Conservation (phyloP, 2,888 invertebrate species). For the Lysandra coridon region DNA sequence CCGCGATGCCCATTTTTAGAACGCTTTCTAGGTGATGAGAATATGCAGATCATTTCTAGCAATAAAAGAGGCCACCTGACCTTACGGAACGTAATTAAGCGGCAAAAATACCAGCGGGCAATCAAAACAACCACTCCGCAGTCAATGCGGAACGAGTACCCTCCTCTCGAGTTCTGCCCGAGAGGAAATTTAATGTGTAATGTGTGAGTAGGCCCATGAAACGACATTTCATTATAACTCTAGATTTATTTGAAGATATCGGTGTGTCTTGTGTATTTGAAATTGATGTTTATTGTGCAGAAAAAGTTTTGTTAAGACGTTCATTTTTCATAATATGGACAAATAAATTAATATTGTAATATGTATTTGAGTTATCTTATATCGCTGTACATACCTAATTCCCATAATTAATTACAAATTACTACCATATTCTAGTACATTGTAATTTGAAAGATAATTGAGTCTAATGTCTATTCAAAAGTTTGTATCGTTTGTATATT, state of each 20-base stretch:
- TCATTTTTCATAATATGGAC: too few species aligned
- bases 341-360: too few species aligned
- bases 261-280: not conserved
- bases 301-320: not conserved
- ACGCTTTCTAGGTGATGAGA: not conserved
- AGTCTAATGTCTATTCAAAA: too few species aligned
- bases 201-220: not conserved
- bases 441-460: too few species aligned
- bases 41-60: not conserved
- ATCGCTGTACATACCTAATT: too few species aligned
- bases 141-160: slow-evolving; percentile 2
- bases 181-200: not conserved
- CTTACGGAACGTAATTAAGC: slow-evolving; percentile 5
- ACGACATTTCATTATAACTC: not conserved
- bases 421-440: too few species aligned
- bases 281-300: not conserved
- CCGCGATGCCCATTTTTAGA: not conserved
- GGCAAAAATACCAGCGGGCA: slow-evolving; percentile 16
- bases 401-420: too few species aligned
- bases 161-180: not conserved
- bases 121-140: slow-evolving; percentile 9
- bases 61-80: slow-evolving; percentile 1
- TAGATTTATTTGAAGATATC: not conserved
- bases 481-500: too few species aligned
- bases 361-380: too few species aligned